phyloP scores from a whole-genome alignment of 2,797 vertebrate genomes.

The Pangasius macronema region DNA sequence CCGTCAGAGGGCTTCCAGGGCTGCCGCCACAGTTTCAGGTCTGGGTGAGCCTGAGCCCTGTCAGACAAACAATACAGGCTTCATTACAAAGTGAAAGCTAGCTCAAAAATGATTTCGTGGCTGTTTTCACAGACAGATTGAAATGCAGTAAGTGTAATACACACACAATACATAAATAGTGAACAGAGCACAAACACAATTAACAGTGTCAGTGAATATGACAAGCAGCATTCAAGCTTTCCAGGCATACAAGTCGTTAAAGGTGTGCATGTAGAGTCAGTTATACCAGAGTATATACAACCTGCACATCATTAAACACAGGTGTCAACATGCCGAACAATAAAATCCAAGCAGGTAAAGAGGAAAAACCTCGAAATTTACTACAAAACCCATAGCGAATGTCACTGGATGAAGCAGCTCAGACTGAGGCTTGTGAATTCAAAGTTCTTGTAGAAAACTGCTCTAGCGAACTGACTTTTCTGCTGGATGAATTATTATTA shows the following conservation, averaged over 20 bases:
- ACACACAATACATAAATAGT: neutral
- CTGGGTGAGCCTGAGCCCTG: conserved; percentile 86
- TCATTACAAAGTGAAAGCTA: neutral
- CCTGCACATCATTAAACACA: neutral
- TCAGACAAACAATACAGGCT: neutral
- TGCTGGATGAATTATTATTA: too few relatives aligned
- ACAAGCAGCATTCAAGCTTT: neutral
- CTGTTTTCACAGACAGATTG: neutral
- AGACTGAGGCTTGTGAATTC: too few relatives aligned
- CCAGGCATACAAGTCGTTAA: neutral
- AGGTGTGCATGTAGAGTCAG: neutral
- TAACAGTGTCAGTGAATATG: neutral
- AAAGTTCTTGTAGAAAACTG: too few relatives aligned
- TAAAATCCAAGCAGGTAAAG: neutral
- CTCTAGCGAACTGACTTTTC: too few relatives aligned
- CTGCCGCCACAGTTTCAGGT: conserved; percentile 91
- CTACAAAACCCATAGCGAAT: neutral
- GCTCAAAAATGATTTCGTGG: neutral
- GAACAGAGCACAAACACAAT: neutral
- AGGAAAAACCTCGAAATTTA: neutral
- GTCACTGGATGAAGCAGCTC: neutral
- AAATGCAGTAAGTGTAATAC: too few relatives aligned
- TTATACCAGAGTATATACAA: neutral
- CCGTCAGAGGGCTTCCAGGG: conserved; percentile 87
- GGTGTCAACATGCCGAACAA: neutral